Evolutionary conservation across 1,140 invertebrate species (phyloP).

Genomic region (Orchesella cincta): DNA sequence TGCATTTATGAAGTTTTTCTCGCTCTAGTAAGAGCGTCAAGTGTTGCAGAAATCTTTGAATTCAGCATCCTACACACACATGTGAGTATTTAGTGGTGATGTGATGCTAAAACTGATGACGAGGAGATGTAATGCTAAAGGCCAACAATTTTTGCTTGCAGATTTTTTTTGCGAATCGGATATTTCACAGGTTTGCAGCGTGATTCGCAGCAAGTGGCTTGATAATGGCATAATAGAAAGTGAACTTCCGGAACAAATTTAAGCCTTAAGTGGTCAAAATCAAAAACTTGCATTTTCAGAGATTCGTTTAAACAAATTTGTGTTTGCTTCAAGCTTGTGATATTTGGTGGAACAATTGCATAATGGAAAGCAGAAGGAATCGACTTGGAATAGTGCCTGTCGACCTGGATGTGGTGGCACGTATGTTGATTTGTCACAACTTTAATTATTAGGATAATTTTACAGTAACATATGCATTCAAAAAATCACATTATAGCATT

Average conservation of each 20-base stretch:
- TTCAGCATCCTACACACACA: no score
- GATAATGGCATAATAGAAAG: background rate
- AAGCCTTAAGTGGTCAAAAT: no score
- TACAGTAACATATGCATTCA: no score
- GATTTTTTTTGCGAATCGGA: background rate
- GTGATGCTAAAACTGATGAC: background rate
- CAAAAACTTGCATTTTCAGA: no score
- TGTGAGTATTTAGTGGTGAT: no score
- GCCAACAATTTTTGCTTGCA: background rate
- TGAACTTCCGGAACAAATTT: background rate
- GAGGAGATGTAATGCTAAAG: background rate
- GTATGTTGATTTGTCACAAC: background rate
- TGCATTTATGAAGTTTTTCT: no score
- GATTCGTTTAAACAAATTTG: no score
- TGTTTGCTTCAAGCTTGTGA: no score
- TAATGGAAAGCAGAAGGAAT: background rate
- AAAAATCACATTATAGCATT: background rate
- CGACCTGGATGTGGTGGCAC: background rate
- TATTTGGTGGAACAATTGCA: no score
- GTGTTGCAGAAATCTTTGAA: no score
- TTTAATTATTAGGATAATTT: background rate
- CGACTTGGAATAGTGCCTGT: background rate
- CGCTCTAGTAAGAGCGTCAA: no score
- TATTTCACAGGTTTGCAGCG: background rate
- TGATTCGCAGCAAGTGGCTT: background rate